These are phyloP conservation scores for Tinamus major DNA, from an alignment of 2,797 vertebrate genomes.

Conservation along the genomic window DNA sequence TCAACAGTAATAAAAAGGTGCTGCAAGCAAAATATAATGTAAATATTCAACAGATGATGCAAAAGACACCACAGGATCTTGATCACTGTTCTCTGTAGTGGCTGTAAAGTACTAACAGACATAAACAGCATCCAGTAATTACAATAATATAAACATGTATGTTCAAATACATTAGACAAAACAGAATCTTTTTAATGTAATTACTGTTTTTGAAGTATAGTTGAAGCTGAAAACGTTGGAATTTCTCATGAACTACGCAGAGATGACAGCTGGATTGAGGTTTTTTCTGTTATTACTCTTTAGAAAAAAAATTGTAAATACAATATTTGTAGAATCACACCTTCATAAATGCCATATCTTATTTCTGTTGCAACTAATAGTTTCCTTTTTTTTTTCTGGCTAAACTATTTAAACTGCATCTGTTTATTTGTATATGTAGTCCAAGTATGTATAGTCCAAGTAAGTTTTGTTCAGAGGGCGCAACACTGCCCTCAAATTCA, in stretches of 20 bases:
- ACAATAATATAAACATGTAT: background rate
- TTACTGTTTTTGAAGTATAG: background rate
- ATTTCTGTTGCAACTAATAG: background rate
- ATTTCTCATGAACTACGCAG: slow-evolving; percentile 1
- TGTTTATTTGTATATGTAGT: background rate
- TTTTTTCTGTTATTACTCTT: background rate
- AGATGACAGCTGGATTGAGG: background rate
- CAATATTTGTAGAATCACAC: background rate
- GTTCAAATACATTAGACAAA: background rate
- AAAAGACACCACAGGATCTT: background rate
- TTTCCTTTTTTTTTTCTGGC: background rate
- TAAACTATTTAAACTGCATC: background rate
- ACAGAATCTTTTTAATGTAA: background rate
- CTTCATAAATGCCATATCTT: background rate
- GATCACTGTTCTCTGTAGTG: background rate
- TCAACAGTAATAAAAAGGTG: background rate
- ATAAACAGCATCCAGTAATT: background rate
- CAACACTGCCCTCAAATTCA: background rate
- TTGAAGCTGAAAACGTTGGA: background rate
- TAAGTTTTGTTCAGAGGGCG: background rate
- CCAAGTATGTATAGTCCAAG: background rate
- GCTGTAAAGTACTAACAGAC: slow-evolving; percentile 11
- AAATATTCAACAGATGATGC: background rate
- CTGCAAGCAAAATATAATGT: slow-evolving; percentile 4
- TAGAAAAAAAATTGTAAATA: background rate